Conservation (phyloP, 2,797 vertebrate species). For the Cryptoblepharus egeriae region DNA sequence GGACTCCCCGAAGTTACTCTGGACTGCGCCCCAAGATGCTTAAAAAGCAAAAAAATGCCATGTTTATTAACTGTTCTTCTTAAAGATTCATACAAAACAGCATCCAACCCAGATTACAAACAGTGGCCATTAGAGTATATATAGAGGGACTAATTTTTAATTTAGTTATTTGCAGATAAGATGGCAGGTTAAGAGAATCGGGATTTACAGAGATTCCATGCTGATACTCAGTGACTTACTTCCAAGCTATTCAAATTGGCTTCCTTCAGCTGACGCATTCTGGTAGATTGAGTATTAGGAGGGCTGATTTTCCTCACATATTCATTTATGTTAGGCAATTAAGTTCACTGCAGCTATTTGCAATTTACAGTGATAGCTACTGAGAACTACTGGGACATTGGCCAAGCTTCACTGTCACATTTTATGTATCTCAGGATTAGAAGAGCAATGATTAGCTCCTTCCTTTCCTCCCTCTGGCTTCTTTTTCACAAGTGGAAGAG, state of each 20-base stretch:
- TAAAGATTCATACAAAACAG: neutral
- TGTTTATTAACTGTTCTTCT: neutral
- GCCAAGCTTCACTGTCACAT: slow-evolving; percentile 10
- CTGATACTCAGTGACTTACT: neutral
- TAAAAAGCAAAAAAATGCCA: neutral
- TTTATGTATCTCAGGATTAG: slow-evolving; percentile 8
- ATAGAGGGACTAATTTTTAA: neutral
- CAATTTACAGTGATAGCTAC: slow-evolving; percentile 5
- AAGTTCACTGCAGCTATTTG: neutral
- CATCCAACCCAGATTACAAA: neutral
- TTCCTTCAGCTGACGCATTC: neutral
- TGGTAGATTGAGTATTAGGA: neutral
- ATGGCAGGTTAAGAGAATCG: neutral
- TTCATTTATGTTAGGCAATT: slow-evolving; percentile 10
- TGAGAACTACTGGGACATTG: slow-evolving; percentile 1
- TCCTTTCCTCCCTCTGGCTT: neutral
- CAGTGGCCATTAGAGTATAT: neutral
- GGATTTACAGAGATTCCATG: neutral
- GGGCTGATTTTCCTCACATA: neutral
- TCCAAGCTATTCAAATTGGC: neutral
- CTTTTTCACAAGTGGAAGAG: neutral
- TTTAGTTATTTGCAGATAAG: neutral
- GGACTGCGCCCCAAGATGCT: neutral
- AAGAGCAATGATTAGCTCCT: neutral
- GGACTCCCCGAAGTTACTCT: no score